Evolutionary conservation across 2,888 invertebrate genomes (phyloP), one percentile per base, ranked within the genome.

Genomic region (Trisateles emortualis): DNA sequence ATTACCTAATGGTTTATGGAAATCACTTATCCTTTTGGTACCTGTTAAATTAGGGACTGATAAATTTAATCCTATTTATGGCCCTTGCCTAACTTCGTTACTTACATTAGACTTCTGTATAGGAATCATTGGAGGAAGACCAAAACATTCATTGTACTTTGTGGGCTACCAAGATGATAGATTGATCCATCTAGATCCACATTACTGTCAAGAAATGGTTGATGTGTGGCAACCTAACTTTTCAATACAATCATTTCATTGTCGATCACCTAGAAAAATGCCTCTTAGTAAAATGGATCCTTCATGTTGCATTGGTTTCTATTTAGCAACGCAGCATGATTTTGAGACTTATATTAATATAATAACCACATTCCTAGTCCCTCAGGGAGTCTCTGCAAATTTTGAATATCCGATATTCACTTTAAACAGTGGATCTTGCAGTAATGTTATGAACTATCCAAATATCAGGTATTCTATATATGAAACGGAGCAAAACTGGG

Each of bases 121-220:
- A 73, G 98, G 99, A 16, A 96, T 98, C 44, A 98, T 98, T 77
- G 99, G 98, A 5, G 99, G 99, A 10, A 94, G 97, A 72, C 98
- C 98, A 0, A 97, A 97, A 80, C 98, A 98, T 93, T 98, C 98
- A 11, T 90, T 98, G 29, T 99, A 98, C 87, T 98, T 99, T 91
- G 95, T 98, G 60, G 99, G 98, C 41, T 98, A 96, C 84, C 98
- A 98, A 94, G 98, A 97, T 83, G 97, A 98, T 81, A 96, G 97
- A 86, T 89, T 98, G 54, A 97, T 99, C 73, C 97, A 98, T 80
- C 90, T 99, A 69, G 99, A 99, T 89, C 99, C 99, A 13, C 99
- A 99, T 87, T 97, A 97, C 76, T 98, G 98, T 79, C 98, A 98
- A 87, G 97, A 98, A 86, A 96, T 96, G 89, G 96, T 98, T 26